Conservation (phyloP, 2,888 invertebrate species). For the Metacarcinus magister region DNA sequence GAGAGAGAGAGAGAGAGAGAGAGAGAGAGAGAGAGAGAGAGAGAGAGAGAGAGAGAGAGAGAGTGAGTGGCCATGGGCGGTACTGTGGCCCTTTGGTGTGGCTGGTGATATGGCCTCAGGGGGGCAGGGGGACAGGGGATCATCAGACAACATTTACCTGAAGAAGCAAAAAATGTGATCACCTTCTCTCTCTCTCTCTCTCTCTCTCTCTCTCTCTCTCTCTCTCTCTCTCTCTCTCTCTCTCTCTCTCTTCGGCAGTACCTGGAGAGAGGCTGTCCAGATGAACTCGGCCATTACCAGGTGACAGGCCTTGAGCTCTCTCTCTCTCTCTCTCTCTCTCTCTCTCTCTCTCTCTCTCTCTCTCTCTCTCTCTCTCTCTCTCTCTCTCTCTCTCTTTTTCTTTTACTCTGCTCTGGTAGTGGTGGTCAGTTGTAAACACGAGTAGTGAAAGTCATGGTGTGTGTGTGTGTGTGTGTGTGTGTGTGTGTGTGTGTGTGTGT, state of each 20-base stretch:
- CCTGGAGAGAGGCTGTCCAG: no score
- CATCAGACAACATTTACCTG: neutral
- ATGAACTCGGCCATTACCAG: neutral
- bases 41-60: neutral
- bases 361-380: neutral
- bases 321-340: slow-evolving; percentile 1
- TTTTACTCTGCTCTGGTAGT: neutral
- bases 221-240: no score
- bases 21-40: neutral
- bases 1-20: neutral
- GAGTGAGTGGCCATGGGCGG: neutral
- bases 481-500: slow-evolving; percentile 57
- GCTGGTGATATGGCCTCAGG: neutral
- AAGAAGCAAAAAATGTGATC: neutral
- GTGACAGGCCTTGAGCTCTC: neutral
- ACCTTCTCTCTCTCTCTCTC: no score
- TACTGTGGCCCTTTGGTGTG: neutral
- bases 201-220: no score
- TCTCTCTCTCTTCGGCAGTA: no score
- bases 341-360: slow-evolving; percentile 20
- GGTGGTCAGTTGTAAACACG: slow-evolving; percentile 13
- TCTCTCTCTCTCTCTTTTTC: neutral
- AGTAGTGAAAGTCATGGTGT: slow-evolving; percentile 27
- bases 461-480: slow-evolving; percentile 58
- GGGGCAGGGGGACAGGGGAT: neutral